phyloP scores from a whole-genome alignment of 2,888 invertebrate genomes.

The Eupithecia dodoneata region DNA sequence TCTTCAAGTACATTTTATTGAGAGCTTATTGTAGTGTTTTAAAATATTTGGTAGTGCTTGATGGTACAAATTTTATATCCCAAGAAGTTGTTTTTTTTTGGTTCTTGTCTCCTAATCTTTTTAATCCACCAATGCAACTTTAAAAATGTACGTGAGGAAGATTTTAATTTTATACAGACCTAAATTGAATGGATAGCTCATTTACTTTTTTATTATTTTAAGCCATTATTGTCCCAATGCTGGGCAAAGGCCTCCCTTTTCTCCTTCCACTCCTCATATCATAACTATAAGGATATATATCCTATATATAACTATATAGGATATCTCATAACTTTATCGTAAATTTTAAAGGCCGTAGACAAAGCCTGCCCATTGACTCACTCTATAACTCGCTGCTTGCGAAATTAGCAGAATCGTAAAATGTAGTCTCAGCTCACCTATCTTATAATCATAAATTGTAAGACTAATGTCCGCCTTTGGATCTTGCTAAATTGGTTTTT shows the following conservation, averaged over 20 bases:
- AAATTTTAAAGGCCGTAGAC: background rate
- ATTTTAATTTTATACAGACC: background rate
- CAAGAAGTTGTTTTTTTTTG: background rate
- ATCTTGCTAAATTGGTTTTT: conserved; percentile 23
- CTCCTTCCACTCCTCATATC: no score
- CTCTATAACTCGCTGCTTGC: conserved; percentile 21
- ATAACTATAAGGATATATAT: no score
- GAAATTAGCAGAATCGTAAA: conserved; percentile 39
- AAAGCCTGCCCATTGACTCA: conserved; percentile 21
- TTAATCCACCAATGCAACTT: background rate
- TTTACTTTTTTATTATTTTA: no score
- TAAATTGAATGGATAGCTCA: background rate
- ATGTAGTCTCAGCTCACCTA: conserved; percentile 33
- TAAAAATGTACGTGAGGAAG: background rate
- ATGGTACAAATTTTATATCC: background rate
- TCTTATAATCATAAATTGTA: conserved; percentile 42
- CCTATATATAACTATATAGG: no score
- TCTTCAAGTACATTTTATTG: background rate
- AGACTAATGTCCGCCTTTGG: conserved; percentile 32
- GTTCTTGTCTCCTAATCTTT: background rate
- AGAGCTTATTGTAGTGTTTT: background rate
- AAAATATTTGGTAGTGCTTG: background rate
- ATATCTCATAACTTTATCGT: background rate
- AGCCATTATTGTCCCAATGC: no score
- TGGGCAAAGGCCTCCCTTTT: no score